Evolutionary conservation across 2,888 invertebrate genomes (phyloP), one percentile per base, ranked within the genome.

Genomic region (Campoletis raptor): DNA sequence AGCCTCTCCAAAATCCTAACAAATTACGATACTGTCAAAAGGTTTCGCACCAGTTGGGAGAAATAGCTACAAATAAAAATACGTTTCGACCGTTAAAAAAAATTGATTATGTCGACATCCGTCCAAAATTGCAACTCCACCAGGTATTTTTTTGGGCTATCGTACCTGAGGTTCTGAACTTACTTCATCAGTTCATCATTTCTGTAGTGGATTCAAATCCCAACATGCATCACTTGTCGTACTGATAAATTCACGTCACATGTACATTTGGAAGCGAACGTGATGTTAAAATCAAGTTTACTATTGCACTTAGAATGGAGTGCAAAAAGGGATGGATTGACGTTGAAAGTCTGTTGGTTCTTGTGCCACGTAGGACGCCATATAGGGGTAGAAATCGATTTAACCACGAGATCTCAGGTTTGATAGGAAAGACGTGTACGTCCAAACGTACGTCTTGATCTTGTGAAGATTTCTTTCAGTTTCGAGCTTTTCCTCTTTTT

Each of bases 281-380:
- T 61, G 24, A 40, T 21, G 48, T 52, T 36, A 45, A 76, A 87
- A 84, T 84, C 79, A 76, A 84, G 73, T 84, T 87, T 84, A 79
- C 84, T 57, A 48, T 79, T 61, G 79, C 76, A 87, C 84, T 87
- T 79, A 84, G 79, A 74, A 69, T 79, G 70, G 74, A 84, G 81
- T 76, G 81, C 84, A 18, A 67, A 54, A 78, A 66, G 52, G 40
- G 7, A 77, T 40, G 76, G 61, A 37, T 82, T 78, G 83, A 76
- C 40, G 40, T 57, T 36, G 12, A 48, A 15, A 21, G 42, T 64
- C 64, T 36, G 54, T 24, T 36, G 12, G 54, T 15, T 40, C 48
- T 52, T 70, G 52, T 64, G 48, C 45, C 8, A 61, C 37, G 15
- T 30, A 73, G n/a, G 54, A 45, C 42, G 54, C 21, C 45, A 40